Base-by-base conservation (phyloP, 1,140 invertebrate species). In the Drosophila bocqueti region DNA sequence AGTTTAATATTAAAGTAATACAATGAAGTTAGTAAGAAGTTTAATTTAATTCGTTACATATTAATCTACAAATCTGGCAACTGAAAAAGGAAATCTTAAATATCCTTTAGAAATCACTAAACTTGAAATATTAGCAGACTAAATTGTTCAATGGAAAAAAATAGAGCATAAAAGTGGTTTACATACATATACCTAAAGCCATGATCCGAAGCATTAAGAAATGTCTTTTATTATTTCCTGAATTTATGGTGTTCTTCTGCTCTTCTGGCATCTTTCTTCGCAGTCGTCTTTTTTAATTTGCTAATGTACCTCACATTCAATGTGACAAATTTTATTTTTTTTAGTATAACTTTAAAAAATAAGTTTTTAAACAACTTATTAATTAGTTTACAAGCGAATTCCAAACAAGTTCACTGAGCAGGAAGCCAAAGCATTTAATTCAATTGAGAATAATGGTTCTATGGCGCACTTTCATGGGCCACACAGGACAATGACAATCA, bases 231-330 rank as follows among this genome's bases (percentile, higher is more conserved):
- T 3, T 7, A 49, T 2, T 40, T 36, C 21, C 4, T 58, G 38
- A 29, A 42, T 38, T 42, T n/a, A 50, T 49, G 21, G 26, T 59
- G 36, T 36, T 38, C 29, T 24, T 24, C 36, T 50, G 34, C 64
- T 26, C 21, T 40, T 34, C 29, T 54, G n/a, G 3, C 18, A 15
- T n/a, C 6, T 18, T 29, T 21, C 24, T 16, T 38, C 1, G 9
- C 15, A 16, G 24, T 31, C n/a, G 2, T 34, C 40, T 21, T 69
- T 69, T 69, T 69, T 81, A 49, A 81, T 85, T 85, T 81, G 38
- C 82, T 78, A 74, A 81, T 77, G 77, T 40, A 43, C 13, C 21
- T 59, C 21, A 31, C 52, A 9, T 42, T 73, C 11, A n/a, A 26
- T 9, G 7, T 42, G 9, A 18, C 38, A 55, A 10, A 31, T 11